phyloP scores from a whole-genome alignment of 2,113 vertebrate species.

The Sclerurus mexicanus region DNA sequence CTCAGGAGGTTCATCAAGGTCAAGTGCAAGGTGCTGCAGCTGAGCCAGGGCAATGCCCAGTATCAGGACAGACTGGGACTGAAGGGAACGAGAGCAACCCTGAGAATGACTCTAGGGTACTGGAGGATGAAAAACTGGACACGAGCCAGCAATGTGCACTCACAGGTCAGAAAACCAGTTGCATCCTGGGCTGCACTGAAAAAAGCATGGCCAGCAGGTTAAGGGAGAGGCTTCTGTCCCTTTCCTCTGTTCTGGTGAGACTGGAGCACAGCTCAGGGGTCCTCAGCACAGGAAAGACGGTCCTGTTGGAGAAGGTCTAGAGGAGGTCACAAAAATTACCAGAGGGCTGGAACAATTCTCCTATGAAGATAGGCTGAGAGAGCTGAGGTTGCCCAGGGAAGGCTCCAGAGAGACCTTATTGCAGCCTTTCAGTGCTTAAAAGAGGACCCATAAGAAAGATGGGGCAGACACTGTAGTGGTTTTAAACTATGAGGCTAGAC shows the following conservation, averaged over 20 bases:
- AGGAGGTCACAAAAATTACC: neutral
- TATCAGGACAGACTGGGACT: neutral
- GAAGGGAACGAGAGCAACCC: neutral
- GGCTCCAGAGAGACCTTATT: neutral
- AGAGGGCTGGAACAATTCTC: neutral
- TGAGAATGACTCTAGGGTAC: neutral
- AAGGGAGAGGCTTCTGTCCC: neutral
- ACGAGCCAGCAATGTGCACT: neutral
- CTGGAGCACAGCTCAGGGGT: neutral
- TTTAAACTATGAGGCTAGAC: neutral
- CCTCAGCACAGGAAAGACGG: too few species aligned
- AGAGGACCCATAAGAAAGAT: neutral
- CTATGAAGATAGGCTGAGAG: neutral
- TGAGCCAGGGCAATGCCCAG: accelerated
- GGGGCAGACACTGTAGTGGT: neutral
- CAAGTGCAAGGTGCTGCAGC: neutral
- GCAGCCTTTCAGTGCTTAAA: neutral
- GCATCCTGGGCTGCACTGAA: neutral
- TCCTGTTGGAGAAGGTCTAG: neutral
- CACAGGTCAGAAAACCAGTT: neutral
- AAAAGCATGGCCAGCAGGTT: neutral
- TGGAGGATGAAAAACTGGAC: neutral
- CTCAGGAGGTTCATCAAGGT: neutral
- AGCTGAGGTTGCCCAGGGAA: neutral
- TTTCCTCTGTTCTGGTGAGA: neutral